Base-by-base conservation (phyloP, 2,113 vertebrate genomes). In the Petroica traversi region DNA sequence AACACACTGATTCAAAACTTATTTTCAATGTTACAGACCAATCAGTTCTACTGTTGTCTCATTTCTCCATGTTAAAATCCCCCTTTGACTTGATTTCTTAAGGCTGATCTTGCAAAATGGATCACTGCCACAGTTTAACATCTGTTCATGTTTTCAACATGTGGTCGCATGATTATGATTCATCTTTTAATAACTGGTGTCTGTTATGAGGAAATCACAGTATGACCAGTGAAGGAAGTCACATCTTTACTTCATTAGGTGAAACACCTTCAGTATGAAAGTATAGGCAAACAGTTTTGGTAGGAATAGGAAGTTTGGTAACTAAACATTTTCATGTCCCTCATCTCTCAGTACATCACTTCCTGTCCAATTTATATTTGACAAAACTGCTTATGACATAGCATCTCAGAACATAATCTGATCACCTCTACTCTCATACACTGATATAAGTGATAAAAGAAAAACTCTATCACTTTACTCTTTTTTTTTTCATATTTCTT, bases 291-390 rank as follows among this genome's bases (percentile, higher is more conserved):
- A 63, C 1, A 54, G 18, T 62, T 92, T 62, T 72, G 6, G 8
- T 29, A 68, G 19, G 38, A 61, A 51, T 17, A 63, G 14, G 26
- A 36, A 58, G 11, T 85, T 25, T 43, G 7, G 4, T 55, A 67
- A 43, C 26, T 59, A 54, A 87, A 51, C 3, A 41, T 68, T 71
- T 82, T 58, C 6, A 48, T 8, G 7, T 31, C 33, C 4, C 14
- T 73, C 11, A 48, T 67, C 18, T 57, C 33, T 82, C 26, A 74
- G 9, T 8, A 28, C 11, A 3, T 54, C 43, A n/a, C 8, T 71
- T 6, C 2, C 12, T 68, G 20, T 68, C 41, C 63, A 33, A 62
- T 55, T 86, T 62, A 20, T 13, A 19, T 86, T 67, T 0, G 0
- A 67, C 3, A 59, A 55, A n/a, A 59, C 4, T 5, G 2, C 13